phyloP scores from a whole-genome alignment of 2,888 invertebrate genomes.

The Noctua janthe region DNA sequence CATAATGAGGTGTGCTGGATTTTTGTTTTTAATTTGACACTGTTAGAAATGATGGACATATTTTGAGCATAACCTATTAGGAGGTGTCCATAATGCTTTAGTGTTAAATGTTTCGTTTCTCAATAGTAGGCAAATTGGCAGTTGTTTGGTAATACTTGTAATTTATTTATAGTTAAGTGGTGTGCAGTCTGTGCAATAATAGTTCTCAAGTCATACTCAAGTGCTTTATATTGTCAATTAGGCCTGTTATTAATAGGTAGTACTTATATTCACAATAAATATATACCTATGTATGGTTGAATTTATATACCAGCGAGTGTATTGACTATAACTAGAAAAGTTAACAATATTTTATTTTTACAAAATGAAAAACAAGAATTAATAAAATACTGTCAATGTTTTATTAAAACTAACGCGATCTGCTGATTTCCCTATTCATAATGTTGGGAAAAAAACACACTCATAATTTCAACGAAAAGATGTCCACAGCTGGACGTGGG shows the following conservation, averaged over 20 bases:
- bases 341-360: not conserved
- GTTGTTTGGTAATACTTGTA: constrained; percentile 15
- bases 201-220: not conserved
- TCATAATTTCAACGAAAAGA: not conserved
- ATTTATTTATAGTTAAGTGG: constrained; percentile 24
- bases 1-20: constrained; percentile 81
- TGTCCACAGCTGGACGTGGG: not conserved
- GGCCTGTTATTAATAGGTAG: constrained; percentile 9
- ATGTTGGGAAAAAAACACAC: not conserved
- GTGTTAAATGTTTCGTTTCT: constrained; percentile 3
- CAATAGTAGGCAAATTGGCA: constrained; percentile 26
- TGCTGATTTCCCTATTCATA: not conserved
- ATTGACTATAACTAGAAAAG: not conserved
- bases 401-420: not conserved
- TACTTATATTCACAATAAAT: constrained; percentile 7
- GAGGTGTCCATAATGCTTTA: constrained; percentile 44
- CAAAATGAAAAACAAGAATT: not conserved
- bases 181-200: constrained; percentile 5
- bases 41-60: constrained; percentile 66
- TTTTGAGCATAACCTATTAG: constrained; percentile 57
- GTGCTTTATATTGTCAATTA: constrained; percentile 33
- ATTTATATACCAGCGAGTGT: not conserved
- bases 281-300: not conserved
- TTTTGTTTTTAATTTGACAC: constrained; percentile 78
- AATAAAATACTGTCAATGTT: not conserved